Evolutionary conservation across 2,113 vertebrate genomes (phyloP).

Genomic region (Xiphias gladius): DNA sequence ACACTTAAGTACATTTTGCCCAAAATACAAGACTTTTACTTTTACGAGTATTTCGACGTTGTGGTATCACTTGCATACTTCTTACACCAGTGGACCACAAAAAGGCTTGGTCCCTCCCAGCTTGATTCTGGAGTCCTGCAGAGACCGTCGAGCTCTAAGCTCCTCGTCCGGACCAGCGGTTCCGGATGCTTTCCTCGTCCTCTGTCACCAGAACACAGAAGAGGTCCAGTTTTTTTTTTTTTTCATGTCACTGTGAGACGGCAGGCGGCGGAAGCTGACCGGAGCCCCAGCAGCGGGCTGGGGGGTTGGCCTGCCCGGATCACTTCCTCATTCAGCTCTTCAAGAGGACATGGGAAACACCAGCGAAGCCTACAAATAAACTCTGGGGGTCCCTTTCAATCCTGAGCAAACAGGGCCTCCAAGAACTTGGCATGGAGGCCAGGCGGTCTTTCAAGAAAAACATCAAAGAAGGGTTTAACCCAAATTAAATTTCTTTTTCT

Average conservation of each 20-base stretch:
- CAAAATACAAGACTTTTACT: neutral
- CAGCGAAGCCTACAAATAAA: conserved; percentile 51
- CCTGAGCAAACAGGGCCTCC: conserved; percentile 64
- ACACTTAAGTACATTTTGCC: neutral
- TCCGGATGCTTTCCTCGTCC: conserved; percentile 33
- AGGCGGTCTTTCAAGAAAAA: conserved; percentile 18
- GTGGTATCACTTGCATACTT: neutral
- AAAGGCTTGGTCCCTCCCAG: neutral
- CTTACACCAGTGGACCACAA: neutral
- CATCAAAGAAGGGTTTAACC: conserved; percentile 25
- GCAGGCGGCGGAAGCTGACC: conserved; percentile 54
- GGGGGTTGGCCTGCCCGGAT: neutral
- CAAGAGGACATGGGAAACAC: conserved; percentile 67
- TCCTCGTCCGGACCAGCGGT: conserved; percentile 31
- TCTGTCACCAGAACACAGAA: conserved; percentile 30
- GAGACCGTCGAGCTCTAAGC: neutral
- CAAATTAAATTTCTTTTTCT: conserved; percentile 7
- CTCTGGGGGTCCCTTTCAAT: conserved; percentile 53
- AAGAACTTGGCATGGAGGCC: conserved; percentile 46
- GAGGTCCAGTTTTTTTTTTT: conserved; percentile 13
- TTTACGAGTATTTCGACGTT: neutral
- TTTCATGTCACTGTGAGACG: conserved; percentile 27
- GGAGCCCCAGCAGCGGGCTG: conserved; percentile 17
- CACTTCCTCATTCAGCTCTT: conserved; percentile 52
- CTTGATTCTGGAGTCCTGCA: conserved; percentile 22